phyloP scores from a whole-genome alignment of 2,113 vertebrate genomes.

The Eleginops maclovinus region DNA sequence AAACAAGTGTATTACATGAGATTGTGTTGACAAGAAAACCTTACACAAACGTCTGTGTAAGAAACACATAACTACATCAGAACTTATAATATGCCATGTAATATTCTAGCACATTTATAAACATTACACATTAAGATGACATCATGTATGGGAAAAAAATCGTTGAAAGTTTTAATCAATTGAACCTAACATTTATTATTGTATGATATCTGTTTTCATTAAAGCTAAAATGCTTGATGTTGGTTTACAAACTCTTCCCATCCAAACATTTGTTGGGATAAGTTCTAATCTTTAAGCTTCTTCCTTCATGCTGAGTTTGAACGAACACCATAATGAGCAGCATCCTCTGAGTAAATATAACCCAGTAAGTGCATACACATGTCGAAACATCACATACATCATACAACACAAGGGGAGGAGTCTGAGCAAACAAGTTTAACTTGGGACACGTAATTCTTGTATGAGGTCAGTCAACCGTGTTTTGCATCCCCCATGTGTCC shows the following conservation, averaged over 20 bases:
- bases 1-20: not conserved
- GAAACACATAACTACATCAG: not conserved
- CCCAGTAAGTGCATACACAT: slow-evolving; percentile 13
- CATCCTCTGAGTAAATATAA: slow-evolving; percentile 6
- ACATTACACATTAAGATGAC: no score
- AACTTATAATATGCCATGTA: not conserved
- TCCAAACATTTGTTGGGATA: not conserved
- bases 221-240: not conserved
- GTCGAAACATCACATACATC: not conserved
- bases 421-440: slow-evolving; percentile 26
- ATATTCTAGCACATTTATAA: no score
- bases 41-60: not conserved
- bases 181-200: not conserved
- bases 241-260: not conserved
- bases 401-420: not conserved
- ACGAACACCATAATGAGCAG: not conserved
- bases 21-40: not conserved
- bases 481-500: slow-evolving; percentile 42
- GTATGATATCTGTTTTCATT: not conserved
- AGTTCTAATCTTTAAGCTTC: not conserved
- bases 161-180: not conserved
- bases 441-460: slow-evolving; percentile 17
- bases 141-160: no score
- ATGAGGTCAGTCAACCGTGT: slow-evolving; percentile 70
- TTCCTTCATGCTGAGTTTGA: not conserved